Conservation (phyloP, 2,113 vertebrate species). For the Athene noctua region DNA sequence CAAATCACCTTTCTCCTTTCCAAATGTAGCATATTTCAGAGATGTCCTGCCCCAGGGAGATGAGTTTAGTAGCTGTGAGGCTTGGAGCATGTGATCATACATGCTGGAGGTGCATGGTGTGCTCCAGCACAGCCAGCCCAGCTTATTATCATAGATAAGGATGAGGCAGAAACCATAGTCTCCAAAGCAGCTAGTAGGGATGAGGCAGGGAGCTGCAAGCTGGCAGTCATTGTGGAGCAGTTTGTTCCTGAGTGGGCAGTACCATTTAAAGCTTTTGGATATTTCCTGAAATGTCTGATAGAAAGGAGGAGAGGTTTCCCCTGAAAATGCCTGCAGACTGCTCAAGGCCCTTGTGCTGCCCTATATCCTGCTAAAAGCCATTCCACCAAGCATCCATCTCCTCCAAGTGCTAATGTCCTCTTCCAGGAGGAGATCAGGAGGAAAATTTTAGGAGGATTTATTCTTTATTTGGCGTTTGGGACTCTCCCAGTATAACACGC, state of each 20-base stretch:
- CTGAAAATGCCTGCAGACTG: accelerated
- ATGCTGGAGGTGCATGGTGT: accelerated
- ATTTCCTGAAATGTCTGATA: background rate
- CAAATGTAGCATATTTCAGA: background rate
- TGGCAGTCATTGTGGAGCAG: background rate
- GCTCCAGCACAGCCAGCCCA: background rate
- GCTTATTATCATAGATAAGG: background rate
- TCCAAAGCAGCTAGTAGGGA: background rate
- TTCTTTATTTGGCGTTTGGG: background rate
- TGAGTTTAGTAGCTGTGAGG: background rate
- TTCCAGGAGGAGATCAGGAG: background rate
- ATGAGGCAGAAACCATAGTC: accelerated
- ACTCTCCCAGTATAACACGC: background rate
- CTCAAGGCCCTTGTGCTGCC: background rate
- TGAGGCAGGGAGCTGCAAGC: background rate
- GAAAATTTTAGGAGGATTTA: background rate
- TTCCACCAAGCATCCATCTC: background rate
- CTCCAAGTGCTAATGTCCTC: background rate
- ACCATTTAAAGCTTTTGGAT: background rate
- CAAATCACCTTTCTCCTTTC: background rate
- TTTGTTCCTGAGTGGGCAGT: background rate
- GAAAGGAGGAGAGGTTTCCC: background rate
- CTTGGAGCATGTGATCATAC: background rate
- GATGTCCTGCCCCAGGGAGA: background rate
- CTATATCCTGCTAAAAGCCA: background rate